Conservation (phyloP, 2,797 vertebrate genomes). For the Salmo trutta region DNA sequence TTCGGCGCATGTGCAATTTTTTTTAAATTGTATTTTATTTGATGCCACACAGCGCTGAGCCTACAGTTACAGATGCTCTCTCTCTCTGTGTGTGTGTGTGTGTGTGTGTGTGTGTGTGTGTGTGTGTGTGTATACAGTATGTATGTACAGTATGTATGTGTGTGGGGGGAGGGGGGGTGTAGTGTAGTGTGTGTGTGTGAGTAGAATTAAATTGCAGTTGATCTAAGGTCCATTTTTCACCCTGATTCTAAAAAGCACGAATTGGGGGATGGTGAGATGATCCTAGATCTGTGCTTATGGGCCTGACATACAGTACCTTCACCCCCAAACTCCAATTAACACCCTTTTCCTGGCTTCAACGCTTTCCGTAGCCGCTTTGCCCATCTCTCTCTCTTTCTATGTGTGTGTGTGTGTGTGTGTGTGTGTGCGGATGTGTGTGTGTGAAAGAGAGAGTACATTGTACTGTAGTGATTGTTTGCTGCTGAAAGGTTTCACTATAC, state of each 20-base stretch:
- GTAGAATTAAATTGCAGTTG: background rate
- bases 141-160: no score
- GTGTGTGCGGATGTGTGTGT: background rate
- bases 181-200: conserved; percentile 3
- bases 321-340: conserved; percentile 52
- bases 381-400: conserved; percentile 2
- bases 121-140: no score
- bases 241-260: conserved; percentile 6
- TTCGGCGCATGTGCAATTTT: no score
- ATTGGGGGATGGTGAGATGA: background rate
- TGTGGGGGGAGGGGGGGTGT: no score
- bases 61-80: background rate
- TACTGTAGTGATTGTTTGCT: background rate
- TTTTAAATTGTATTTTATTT: no score
- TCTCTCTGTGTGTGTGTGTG: conserved; percentile 17
- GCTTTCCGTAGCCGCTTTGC: conserved; percentile 24
- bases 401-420: background rate
- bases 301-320: conserved; percentile 33
- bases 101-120: background rate
- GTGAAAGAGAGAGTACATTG: background rate
- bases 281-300: background rate
- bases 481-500: background rate
- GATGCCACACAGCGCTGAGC: no score
- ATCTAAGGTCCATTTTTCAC: conserved; percentile 9
- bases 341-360: conserved; percentile 41